These are phyloP conservation scores for Cephus nigrinus DNA, from an alignment of 2,888 invertebrate species.

Conservation along the genomic window DNA sequence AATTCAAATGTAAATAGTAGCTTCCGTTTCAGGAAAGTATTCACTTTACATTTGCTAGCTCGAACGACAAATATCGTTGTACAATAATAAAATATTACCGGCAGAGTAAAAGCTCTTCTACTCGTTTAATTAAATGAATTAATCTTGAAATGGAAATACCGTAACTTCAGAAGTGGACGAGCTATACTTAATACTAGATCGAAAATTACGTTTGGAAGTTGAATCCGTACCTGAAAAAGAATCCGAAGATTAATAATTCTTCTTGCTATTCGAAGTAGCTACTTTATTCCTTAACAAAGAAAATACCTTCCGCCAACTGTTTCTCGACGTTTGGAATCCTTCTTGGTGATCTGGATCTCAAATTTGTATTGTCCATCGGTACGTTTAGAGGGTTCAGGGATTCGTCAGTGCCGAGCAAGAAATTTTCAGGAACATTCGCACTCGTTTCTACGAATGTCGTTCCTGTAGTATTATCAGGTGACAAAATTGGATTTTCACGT, in stretches of 20 bases:
- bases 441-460: background rate
- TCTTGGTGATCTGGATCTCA: background rate
- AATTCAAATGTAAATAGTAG: slow-evolving; percentile 22
- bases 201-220: background rate
- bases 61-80: background rate
- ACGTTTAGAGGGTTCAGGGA: background rate
- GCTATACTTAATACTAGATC: background rate
- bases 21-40: background rate
- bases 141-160: slow-evolving; percentile 33
- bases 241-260: background rate
- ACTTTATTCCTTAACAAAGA: background rate
- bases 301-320: background rate
- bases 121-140: background rate
- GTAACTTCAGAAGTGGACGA: background rate
- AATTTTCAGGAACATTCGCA: background rate
- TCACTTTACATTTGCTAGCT: background rate
- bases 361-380: background rate
- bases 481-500: background rate
- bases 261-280: background rate
- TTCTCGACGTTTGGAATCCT: background rate
- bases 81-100: background rate
- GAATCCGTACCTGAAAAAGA: background rate
- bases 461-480: background rate
- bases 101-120: background rate
- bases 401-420: background rate